Conservation (phyloP, 1,140 invertebrate genomes). For the Neodiprion fabricii region DNA sequence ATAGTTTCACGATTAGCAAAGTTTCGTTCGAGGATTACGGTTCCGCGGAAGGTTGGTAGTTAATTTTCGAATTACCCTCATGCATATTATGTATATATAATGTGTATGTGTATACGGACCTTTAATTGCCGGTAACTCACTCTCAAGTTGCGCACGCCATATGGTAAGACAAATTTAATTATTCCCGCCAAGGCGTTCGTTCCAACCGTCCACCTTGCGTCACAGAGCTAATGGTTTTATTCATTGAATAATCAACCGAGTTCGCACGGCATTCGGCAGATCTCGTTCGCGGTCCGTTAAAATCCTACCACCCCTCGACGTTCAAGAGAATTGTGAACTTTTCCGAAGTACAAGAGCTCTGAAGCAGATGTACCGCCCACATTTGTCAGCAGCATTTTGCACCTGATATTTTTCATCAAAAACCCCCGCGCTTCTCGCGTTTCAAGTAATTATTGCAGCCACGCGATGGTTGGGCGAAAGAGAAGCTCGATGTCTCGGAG, state of each 20-base stretch:
- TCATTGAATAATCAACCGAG: neutral
- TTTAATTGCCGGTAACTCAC: conserved; percentile 7
- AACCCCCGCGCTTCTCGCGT: too few relatives aligned
- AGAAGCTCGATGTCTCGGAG: too few relatives aligned
- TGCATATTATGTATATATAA: neutral
- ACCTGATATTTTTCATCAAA: too few relatives aligned
- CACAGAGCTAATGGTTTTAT: neutral
- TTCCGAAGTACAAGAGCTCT: too few relatives aligned
- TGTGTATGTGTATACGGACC: neutral
- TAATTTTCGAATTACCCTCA: neutral
- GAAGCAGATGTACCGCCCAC: too few relatives aligned
- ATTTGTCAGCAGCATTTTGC: too few relatives aligned
- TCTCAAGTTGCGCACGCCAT: neutral
- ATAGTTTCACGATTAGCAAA: neutral
- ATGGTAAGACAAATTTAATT: conserved; percentile 6
- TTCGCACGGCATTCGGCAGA: neutral
- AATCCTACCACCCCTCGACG: too few relatives aligned
- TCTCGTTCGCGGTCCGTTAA: neutral
- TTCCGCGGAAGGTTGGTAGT: neutral
- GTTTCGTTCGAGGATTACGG: neutral
- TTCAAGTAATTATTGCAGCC: too few relatives aligned
- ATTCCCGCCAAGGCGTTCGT: neutral
- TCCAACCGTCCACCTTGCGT: neutral
- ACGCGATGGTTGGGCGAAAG: too few relatives aligned
- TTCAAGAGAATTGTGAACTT: too few relatives aligned